These are phyloP conservation scores for Phymorhynchus buccinoides DNA, from an alignment of 1,140 invertebrate genomes.

Conservation along the genomic window DNA sequence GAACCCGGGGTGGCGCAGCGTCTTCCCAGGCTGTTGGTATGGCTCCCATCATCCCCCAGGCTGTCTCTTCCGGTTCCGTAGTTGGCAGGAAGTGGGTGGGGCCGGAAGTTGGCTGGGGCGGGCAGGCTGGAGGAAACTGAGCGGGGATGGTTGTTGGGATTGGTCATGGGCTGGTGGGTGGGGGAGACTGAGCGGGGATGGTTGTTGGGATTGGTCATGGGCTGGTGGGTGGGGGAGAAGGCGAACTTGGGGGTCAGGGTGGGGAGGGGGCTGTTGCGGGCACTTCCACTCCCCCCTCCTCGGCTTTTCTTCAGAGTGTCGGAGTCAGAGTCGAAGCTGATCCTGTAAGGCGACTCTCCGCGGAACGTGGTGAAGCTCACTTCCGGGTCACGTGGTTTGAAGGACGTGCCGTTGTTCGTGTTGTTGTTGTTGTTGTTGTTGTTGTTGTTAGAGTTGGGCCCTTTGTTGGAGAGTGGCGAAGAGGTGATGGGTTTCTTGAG, in stretches of 20 bases:
- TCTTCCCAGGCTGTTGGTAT: constrained; percentile 21
- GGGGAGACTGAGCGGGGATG: not conserved
- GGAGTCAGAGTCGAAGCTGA: constrained; percentile 48
- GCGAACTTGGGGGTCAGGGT: constrained; percentile 14
- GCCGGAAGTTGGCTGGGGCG: not conserved
- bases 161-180: constrained; percentile 23
- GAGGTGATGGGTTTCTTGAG: not conserved
- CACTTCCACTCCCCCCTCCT: not conserved
- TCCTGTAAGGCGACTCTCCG: constrained; percentile 46
- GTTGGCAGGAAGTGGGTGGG: not conserved
- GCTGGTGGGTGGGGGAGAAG: constrained; percentile 24
- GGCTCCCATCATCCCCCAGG: constrained; percentile 25
- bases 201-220: no score
- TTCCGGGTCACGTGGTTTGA: constrained; percentile 37
- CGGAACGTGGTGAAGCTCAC: constrained; percentile 44
- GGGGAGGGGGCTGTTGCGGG: constrained; percentile 22
- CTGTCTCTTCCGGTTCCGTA: constrained; percentile 4
- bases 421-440: no score
- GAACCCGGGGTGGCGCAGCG: not conserved
- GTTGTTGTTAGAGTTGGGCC: no score
- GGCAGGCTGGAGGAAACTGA: not conserved
- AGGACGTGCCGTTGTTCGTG: constrained; percentile 3
- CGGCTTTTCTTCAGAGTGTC: constrained; percentile 41
- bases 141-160: no score
- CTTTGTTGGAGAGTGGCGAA: constrained; percentile 25